A percentile compares a stretch with the other conserved stretches of the same genome.
Conservation (phyloP, 1,140 invertebrate genomes). For the Panagrolaimus sp. region DNA sequence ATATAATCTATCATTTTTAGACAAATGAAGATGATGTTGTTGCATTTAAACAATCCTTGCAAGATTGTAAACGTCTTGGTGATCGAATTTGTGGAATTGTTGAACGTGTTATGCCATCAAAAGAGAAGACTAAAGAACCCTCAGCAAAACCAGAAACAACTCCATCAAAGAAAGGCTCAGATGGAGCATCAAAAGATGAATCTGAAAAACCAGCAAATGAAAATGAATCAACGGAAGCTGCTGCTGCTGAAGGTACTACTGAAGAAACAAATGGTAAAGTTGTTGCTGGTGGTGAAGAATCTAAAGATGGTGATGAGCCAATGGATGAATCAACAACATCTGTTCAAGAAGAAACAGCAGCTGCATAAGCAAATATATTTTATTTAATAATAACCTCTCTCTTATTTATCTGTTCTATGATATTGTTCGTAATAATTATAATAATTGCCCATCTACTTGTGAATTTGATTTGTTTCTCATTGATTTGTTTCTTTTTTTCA, state of each 20-base stretch:
- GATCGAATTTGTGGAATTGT: slow-evolving; percentile 49
- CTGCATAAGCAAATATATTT: too few species aligned
- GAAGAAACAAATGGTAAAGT: too few species aligned
- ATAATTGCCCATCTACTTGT: too few species aligned
- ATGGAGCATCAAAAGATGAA: neutral
- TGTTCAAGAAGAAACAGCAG: too few species aligned
- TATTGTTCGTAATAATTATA: too few species aligned
- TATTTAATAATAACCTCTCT: too few species aligned
- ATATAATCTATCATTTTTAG: slow-evolving; percentile 27
- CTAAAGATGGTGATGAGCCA: too few species aligned
- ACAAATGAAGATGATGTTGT: slow-evolving; percentile 45
- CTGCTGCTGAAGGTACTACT: neutral
- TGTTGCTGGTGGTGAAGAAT: too few species aligned
- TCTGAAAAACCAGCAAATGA: neutral
- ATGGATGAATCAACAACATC: too few species aligned
- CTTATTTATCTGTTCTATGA: too few species aligned
- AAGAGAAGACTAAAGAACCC: slow-evolving; percentile 36
- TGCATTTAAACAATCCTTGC: slow-evolving; percentile 37
- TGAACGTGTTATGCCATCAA: slow-evolving; percentile 44
- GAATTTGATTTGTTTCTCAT: too few species aligned
- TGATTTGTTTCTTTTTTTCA: too few species aligned
- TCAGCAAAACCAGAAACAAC: neutral
- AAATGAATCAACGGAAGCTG: neutral
- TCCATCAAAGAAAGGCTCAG: neutral
- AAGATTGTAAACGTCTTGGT: slow-evolving; percentile 43